Percentiles rank a stretch among this genome's conserved stretches.
These are phyloP conservation scores for Oxycera nigricornis DNA, from an alignment of 2,888 invertebrate genomes.

Conservation along the genomic window DNA sequence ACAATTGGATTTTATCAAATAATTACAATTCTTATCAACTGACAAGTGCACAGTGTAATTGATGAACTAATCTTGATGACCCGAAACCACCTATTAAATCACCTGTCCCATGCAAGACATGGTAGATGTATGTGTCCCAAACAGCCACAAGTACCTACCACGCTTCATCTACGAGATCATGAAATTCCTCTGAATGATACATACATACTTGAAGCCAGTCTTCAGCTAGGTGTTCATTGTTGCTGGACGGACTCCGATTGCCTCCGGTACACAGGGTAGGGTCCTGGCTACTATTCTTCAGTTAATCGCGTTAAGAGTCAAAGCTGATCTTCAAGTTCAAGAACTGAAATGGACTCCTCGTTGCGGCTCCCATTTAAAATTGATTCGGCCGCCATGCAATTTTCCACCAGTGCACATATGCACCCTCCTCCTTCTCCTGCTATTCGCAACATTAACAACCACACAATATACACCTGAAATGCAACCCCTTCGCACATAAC, in stretches of 20 bases:
- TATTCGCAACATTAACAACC: neutral
- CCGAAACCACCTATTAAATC: conserved; percentile 46
- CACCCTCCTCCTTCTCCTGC: neutral
- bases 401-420: conserved; percentile 12
- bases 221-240: neutral
- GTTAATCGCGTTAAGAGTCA: no score
- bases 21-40: conserved; percentile 46
- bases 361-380: conserved; percentile 20
- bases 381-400: conserved; percentile 1
- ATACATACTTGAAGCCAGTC: neutral
- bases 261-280: no score
- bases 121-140: neutral
- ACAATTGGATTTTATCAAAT: conserved; percentile 43
- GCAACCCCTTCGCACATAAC: conserved; percentile 9
- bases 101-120: conserved; percentile 39
- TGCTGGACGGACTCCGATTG: neutral
- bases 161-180: neutral
- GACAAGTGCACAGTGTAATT: conserved; percentile 41
- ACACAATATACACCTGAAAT: conserved; percentile 27
- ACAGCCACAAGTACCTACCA: neutral
- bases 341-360: conserved; percentile 12
- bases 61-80: conserved; percentile 42
- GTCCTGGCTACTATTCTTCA: no score
- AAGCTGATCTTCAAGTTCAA: no score
- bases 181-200: neutral